A percentile compares a stretch with the other conserved stretches of the same genome.
Conservation (phyloP, 2,113 vertebrate species). For the Ranitomeya variabilis region DNA sequence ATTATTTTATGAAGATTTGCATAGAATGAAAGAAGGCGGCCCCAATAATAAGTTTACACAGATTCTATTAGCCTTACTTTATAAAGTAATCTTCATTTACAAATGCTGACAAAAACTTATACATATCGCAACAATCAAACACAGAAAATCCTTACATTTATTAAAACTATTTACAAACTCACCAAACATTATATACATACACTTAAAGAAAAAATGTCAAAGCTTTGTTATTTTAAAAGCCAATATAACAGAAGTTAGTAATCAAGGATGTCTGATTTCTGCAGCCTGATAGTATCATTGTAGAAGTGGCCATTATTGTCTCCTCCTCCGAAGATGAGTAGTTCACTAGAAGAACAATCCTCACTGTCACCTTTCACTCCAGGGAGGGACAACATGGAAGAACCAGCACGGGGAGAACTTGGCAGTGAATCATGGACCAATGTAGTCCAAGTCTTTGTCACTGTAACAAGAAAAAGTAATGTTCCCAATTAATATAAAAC, state of each 20-base stretch:
- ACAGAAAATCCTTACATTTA: background rate
- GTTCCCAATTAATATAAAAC: no score
- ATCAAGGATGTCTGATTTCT: background rate
- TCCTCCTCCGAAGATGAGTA: constrained; percentile 71
- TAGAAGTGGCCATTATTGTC: constrained; percentile 75
- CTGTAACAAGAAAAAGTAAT: constrained; percentile 60
- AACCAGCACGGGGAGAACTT: constrained; percentile 69
- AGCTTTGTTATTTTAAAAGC: background rate
- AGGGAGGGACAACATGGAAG: constrained; percentile 71
- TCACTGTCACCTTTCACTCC: constrained; percentile 55
- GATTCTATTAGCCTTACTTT: no score
- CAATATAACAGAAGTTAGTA: background rate
- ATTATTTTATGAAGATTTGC: no score
- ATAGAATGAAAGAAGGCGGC: no score
- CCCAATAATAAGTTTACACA: no score
- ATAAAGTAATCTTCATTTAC: no score
- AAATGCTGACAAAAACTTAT: no score
- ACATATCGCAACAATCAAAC: no score
- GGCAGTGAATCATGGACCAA: constrained; percentile 64
- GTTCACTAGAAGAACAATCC: constrained; percentile 41
- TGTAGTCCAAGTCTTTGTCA: constrained; percentile 74
- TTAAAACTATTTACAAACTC: constrained; percentile 27
- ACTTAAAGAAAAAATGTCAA: background rate
- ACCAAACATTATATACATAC: constrained; percentile 13
- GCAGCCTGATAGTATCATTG: constrained; percentile 65